Evolutionary conservation across 2,888 invertebrate species (phyloP), one percentile per base, ranked within the genome.

Genomic region (Vesta saturnalis): DNA sequence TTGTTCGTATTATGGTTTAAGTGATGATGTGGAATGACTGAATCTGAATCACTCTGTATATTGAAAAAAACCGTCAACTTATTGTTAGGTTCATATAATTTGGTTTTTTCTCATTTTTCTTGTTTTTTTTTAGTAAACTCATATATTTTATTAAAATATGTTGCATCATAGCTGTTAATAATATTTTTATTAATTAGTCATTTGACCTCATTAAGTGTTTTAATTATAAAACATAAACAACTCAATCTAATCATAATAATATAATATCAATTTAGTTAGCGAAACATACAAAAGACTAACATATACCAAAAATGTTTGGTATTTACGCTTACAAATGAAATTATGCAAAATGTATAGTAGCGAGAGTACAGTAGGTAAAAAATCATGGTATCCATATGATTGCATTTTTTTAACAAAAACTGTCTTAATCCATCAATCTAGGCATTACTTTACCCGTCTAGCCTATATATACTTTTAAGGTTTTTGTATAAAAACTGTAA

Each of bases 401-500:
- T 62, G 46, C 66, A 63, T 62, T 69, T 66, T 60, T 69, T 60
- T 69, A 52, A 62, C 63, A 66, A 66, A 66, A 69, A 64, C 64
- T 52, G 64, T 59, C 49, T 60, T 58, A 39, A 6, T 39, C 39
- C 39, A 39, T 39, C 39, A 62, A 46, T 54, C 63, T 63, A 59
- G 62, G 59, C 56, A 63, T 67, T 59, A 16, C 30, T 21, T 62
- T 19, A 60, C 46, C 22, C 57, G 14, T 35, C 57, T 59, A 58
- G 52, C 61, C 64, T 54, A 61, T 19, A 55, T 56, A 60, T 64
- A n/a, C n/a, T n/a, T 62, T 64, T 68, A 57, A 64, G 56, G 60
- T 69, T 69, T 69, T 67, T 69, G 69, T 69, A 66, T 69, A 69
- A 62, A 69, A 66, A 63, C 30, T 69, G 65, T 69, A 69, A 63